phyloP scores from a whole-genome alignment of 1,140 invertebrate genomes.

The Bursaphelenchus mucronatus region DNA sequence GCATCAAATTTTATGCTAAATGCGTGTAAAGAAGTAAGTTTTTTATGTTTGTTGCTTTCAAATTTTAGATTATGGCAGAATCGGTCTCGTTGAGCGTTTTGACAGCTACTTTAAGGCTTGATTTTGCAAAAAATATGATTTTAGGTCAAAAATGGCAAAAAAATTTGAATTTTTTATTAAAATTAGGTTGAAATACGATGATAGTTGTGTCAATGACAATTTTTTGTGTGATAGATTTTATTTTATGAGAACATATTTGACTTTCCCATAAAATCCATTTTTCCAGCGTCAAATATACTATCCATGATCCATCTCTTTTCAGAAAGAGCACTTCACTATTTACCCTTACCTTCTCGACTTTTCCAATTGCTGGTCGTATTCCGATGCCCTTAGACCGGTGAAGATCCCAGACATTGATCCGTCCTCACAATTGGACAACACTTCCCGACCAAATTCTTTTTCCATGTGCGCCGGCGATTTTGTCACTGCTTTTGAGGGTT shows the following conservation, averaged over 20 bases:
- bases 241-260: no score
- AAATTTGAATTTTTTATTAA: no score
- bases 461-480: constrained; percentile 95
- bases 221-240: no score
- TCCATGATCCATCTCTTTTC: constrained; percentile 49
- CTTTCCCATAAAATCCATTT: no score
- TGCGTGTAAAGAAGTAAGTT: constrained; percentile 33
- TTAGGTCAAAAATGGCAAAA: no score
- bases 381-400: constrained; percentile 71
- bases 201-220: no score
- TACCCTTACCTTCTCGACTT: constrained; percentile 91
- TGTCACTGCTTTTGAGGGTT: constrained; percentile 69
- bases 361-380: constrained; percentile 76
- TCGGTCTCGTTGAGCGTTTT: no score
- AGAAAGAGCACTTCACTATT: constrained; percentile 68
- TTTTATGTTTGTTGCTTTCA: no score
- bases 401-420: constrained; percentile 86
- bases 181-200: no score
- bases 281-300: neutral
- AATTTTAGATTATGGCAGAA: no score
- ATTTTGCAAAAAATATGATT: constrained; percentile 8
- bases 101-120: neutral
- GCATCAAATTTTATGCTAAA: constrained; percentile 64
- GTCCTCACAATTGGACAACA: constrained; percentile 6
- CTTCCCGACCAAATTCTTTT: constrained; percentile 69